These are phyloP conservation scores for Strigamia transsilvanica DNA, from an alignment of 2,888 invertebrate species.

Conservation along the genomic window DNA sequence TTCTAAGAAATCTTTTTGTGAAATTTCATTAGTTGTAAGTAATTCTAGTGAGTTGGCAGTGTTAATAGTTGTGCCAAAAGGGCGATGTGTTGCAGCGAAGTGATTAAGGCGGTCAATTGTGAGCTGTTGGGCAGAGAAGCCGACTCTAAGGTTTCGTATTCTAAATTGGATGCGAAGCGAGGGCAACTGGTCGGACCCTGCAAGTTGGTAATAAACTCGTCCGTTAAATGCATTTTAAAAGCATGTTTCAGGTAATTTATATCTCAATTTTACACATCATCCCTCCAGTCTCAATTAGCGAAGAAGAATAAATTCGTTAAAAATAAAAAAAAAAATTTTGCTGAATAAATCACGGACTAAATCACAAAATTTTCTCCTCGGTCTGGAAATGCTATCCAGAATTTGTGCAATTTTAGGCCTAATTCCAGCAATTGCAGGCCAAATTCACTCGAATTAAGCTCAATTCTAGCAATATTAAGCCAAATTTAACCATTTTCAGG, in stretches of 20 bases:
- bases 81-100: not conserved
- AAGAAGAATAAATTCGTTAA: not conserved
- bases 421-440: no score
- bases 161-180: constrained; percentile 10
- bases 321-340: not conserved
- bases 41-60: no score
- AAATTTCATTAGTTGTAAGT: no score
- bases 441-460: no score
- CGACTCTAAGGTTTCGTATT: not conserved
- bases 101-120: constrained; percentile 42
- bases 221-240: constrained; percentile 40
- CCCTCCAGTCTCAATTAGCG: not conserved
- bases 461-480: no score
- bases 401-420: no score
- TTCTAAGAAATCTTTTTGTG: no score
- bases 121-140: constrained; percentile 5
- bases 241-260: constrained; percentile 33
- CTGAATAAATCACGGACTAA: no score
- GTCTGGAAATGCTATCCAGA: no score
- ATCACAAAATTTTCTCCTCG: no score
- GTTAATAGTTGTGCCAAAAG: not conserved
- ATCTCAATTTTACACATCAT: not conserved
- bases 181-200: not conserved
- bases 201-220: not conserved
- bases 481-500: no score